Conservation (phyloP, 2,888 invertebrate genomes). For the Nebria salina region DNA sequence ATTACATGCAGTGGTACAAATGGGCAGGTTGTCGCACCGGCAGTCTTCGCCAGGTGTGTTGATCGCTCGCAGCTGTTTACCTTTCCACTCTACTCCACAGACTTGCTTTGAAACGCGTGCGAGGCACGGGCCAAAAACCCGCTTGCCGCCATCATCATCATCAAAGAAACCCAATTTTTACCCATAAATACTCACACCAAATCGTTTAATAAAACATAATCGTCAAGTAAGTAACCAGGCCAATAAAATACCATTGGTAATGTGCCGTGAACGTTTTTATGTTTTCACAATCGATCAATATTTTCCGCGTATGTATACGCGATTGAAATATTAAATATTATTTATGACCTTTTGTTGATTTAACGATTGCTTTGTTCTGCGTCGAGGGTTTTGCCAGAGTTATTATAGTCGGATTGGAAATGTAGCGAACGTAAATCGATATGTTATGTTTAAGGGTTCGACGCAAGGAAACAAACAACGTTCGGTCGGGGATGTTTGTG, state of each 20-base stretch:
- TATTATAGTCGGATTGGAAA: slow-evolving; percentile 41
- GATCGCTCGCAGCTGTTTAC: slow-evolving; percentile 18
- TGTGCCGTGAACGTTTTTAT: slow-evolving; percentile 43
- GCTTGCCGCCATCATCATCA: background rate
- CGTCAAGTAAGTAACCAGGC: slow-evolving; percentile 30
- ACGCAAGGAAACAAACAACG: background rate
- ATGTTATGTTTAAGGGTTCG: slow-evolving; percentile 30
- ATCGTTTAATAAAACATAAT: slow-evolving; percentile 13
- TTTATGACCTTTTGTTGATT: slow-evolving; percentile 44
- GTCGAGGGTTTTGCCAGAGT: slow-evolving; percentile 22
- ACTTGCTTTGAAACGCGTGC: slow-evolving; percentile 12
- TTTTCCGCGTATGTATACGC: slow-evolving; percentile 37
- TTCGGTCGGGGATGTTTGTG: background rate
- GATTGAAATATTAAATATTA: slow-evolving; percentile 45
- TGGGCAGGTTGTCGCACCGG: slow-evolving; percentile 11
- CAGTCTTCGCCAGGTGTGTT: background rate
- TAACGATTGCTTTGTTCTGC: slow-evolving; percentile 44
- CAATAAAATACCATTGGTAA: slow-evolving; percentile 42
- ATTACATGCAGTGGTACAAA: slow-evolving; percentile 18
- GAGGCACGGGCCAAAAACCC: slow-evolving; percentile 8
- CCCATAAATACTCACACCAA: background rate
- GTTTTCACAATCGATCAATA: slow-evolving; percentile 33
- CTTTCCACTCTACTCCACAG: background rate
- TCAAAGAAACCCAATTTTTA: background rate
- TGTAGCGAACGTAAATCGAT: slow-evolving; percentile 40